These are phyloP conservation scores for Goniozus legneri DNA, from an alignment of 1,140 invertebrate species.

Conservation along the genomic window DNA sequence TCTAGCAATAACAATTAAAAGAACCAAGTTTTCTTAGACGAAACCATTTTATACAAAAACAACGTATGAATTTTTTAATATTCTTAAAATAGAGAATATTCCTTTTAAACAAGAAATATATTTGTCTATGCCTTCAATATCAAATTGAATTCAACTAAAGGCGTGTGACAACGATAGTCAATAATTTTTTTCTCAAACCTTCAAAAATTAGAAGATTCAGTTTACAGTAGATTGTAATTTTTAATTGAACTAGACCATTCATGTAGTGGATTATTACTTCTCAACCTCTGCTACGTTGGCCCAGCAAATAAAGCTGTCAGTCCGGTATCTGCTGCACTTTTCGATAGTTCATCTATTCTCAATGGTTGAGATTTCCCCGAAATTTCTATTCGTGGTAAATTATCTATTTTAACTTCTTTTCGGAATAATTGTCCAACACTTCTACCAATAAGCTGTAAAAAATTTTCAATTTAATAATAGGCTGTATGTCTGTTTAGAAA, in stretches of 20 bases:
- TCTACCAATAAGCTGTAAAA: constrained; percentile 74
- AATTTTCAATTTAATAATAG: no score
- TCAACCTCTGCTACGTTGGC: constrained; percentile 45
- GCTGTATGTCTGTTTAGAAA: neutral
- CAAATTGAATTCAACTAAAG: no score
- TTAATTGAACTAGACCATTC: constrained; percentile 38
- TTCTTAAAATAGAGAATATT: neutral
- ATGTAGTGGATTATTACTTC: constrained; percentile 21
- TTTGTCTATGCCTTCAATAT: no score
- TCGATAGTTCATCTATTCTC: constrained; percentile 50
- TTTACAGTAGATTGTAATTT: constrained; percentile 40
- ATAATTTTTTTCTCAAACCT: no score
- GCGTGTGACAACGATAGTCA: no score
- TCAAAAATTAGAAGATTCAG: no score
- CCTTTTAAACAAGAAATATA: no score
- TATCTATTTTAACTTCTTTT: constrained; percentile 79
- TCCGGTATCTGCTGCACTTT: constrained; percentile 46
- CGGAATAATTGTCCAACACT: constrained; percentile 82
- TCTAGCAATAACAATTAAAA: no score
- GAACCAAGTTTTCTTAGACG: no score
- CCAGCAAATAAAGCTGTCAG: constrained; percentile 55
- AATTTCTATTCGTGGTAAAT: constrained; percentile 67
- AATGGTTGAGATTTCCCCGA: constrained; percentile 56
- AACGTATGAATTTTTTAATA: neutral
- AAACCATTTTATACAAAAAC: neutral